Base-by-base conservation (phyloP, 2,797 vertebrate genomes). In the Sebastes elongatus region DNA sequence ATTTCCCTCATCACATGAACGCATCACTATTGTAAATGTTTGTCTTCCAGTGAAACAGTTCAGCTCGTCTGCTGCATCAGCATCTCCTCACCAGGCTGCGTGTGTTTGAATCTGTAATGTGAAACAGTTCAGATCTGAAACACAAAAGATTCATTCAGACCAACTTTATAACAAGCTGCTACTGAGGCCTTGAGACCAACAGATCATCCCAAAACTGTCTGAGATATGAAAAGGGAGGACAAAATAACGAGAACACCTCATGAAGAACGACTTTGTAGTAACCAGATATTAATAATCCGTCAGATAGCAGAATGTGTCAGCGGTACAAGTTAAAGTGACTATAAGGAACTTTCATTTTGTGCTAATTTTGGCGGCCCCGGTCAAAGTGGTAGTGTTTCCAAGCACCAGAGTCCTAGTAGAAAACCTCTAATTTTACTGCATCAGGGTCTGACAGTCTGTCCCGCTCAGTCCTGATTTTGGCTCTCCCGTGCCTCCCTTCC, bases 21-120 rank as follows among this genome's bases (percentile, higher is more conserved):
- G 11, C 71, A 30, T 78, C 35, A 72, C 59, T 8, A 13, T 23
- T 70, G 23, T 52, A 63, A 78, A 62, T 81, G 42, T 66, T 9
- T 30, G 49, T 52, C 49, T 52, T 23, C 60, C 61, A 67, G 60
- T 16, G 53, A 53, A 68, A 32, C 32, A 2, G 16, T 46, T 73
- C 2, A 46, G 30, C 66, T 61, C n/a, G 10, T 74, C 30, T 22
- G 55, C 74, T 68, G 49, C 62, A 25, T 67, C 52, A 60, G 52
- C 65, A 13, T 9, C 55, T 72, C 49, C 8, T 10, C 52, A n/a
- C 16, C 27, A 30, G 42, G 35, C 71, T 23, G 59, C 1, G 27
- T 20, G 77, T 28, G 16, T 9, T 14, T 28, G 4, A 14, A 22
- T 38, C 33, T 20, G 10, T 10, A 6, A 60, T 64, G 35, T 14